Evolutionary conservation across 53 echinoderm and acorn worm species (phyloP).

Genomic region (Mesocentrotus franciscanus): DNA sequence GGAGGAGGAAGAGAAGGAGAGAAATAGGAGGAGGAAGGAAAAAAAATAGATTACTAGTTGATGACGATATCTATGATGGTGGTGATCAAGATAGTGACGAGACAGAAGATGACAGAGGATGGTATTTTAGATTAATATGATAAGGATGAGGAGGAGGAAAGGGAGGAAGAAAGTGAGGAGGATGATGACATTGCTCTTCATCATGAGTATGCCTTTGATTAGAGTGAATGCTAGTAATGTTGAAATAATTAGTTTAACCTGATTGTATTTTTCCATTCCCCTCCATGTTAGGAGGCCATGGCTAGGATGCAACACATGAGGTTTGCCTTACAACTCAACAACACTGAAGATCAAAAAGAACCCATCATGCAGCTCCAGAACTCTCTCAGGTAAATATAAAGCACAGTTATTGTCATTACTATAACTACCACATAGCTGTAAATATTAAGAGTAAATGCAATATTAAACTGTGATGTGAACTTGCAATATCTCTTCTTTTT

Average conservation of each 20-base stretch:
- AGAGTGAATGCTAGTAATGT: background rate
- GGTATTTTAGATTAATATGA: background rate
- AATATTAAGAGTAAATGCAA: background rate
- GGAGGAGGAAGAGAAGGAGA: too few species aligned
- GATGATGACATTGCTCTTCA: background rate
- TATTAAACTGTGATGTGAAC: background rate
- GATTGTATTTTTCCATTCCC: background rate
- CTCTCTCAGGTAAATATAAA: slow-evolving; percentile 79
- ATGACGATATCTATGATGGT: background rate
- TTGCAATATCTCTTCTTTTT: too few species aligned
- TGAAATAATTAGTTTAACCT: background rate
- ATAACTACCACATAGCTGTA: background rate
- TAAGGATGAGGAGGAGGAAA: background rate
- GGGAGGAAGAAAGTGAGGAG: background rate
- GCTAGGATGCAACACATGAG: slow-evolving; percentile 94
- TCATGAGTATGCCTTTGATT: background rate
- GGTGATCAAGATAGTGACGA: background rate
- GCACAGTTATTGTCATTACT: background rate
- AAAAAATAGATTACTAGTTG: too few species aligned
- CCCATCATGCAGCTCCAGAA: slow-evolving; percentile 95
- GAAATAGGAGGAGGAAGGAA: too few species aligned
- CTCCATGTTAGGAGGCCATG: slow-evolving; percentile 83
- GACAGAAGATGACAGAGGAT: background rate
- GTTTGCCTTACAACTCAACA: slow-evolving; percentile 94
- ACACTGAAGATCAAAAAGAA: slow-evolving; percentile 90